phyloP scores from a whole-genome alignment of 2,888 invertebrate species.

The Archaeoteleia sp. region DNA sequence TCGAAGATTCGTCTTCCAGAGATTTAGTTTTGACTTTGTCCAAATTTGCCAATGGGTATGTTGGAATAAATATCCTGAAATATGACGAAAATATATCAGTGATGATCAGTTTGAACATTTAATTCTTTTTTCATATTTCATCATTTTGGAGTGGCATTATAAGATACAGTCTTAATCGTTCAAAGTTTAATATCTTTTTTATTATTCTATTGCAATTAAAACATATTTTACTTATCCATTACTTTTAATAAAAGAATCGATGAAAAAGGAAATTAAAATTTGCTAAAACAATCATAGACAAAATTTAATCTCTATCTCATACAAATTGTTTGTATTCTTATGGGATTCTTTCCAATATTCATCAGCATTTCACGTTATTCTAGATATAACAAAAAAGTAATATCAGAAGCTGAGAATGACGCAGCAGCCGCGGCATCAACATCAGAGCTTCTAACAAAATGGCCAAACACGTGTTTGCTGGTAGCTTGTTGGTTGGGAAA shows the following conservation, averaged over 20 bases:
- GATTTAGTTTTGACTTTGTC: constrained; percentile 46
- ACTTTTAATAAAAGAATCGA: too few species aligned
- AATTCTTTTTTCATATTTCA: too few species aligned
- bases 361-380: constrained; percentile 6
- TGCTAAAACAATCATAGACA: too few species aligned
- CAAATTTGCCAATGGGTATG: constrained; percentile 53
- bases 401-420: constrained; percentile 62
- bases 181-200: constrained; percentile 3
- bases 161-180: background rate
- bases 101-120: too few species aligned
- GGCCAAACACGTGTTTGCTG: constrained; percentile 78
- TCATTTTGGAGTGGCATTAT: too few species aligned
- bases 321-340: too few species aligned
- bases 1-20: constrained; percentile 18
- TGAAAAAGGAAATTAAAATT: too few species aligned
- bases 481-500: constrained; percentile 81
- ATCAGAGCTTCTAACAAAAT: constrained; percentile 74
- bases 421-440: constrained; percentile 65
- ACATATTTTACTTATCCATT: too few species aligned
- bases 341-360: too few species aligned
- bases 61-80: too few species aligned
- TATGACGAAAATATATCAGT: too few species aligned
- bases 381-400: constrained; percentile 61
- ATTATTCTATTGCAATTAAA: background rate
- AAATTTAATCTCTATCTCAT: too few species aligned